A percentile compares a stretch with the other conserved stretches of the same genome.
These are phyloP conservation scores for Holocentrus rufus DNA, from an alignment of 2,797 vertebrate species.

Conservation along the genomic window DNA sequence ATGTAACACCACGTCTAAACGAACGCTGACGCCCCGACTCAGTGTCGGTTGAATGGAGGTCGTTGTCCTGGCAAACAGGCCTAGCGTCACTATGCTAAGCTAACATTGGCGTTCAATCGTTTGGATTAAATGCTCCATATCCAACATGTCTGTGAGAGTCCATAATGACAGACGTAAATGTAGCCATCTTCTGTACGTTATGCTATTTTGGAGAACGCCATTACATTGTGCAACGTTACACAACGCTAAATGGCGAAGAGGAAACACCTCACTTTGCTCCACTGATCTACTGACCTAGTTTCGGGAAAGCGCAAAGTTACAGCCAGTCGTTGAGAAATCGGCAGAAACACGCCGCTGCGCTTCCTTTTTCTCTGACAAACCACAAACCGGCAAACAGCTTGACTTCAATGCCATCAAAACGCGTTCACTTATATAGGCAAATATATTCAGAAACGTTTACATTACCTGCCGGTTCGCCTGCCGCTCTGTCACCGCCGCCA, in stretches of 20 bases:
- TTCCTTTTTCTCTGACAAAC: not conserved
- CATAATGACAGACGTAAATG: accelerated
- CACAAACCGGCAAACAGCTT: accelerated
- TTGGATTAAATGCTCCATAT: not conserved
- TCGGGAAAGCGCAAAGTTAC: constrained; percentile 68
- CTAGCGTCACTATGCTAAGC: constrained; percentile 57
- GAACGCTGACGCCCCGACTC: too few species aligned
- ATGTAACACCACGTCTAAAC: not conserved
- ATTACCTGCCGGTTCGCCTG: constrained; percentile 80
- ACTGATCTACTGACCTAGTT: constrained; percentile 90
- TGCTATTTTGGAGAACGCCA: not conserved
- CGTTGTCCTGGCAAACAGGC: constrained; percentile 46
- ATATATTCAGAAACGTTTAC: not conserved
- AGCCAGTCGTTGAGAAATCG: constrained; percentile 22
- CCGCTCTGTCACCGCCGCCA: constrained; percentile 80
- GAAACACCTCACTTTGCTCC: constrained; percentile 73
- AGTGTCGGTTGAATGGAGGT: too few species aligned
- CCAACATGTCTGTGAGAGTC: not conserved
- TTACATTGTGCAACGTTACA: constrained; percentile 36
- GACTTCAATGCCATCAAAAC: accelerated
- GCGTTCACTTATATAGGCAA: not conserved
- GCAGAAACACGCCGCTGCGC: not conserved
- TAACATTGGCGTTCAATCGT: constrained; percentile 30
- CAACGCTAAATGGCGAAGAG: constrained; percentile 48
- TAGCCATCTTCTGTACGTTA: not conserved